These are phyloP conservation scores for Itoplectis maculator DNA, from an alignment of 2,888 invertebrate genomes.

Conservation along the genomic window DNA sequence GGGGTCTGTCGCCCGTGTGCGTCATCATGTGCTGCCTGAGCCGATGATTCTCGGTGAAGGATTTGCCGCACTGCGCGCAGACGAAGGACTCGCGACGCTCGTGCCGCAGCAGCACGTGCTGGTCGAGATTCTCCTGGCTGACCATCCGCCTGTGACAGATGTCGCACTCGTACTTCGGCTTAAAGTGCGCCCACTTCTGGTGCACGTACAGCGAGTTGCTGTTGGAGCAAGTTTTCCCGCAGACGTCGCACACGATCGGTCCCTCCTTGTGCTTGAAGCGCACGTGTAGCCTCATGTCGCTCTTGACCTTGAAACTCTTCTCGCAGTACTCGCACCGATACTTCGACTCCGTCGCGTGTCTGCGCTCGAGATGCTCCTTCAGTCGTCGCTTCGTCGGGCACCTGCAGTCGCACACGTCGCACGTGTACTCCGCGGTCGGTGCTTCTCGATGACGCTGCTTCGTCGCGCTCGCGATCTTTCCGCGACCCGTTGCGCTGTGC, in stretches of 20 bases:
- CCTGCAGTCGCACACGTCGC: constrained; percentile 75
- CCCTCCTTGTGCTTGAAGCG: constrained; percentile 80
- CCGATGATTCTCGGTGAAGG: constrained; percentile 70
- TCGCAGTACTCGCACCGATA: constrained; percentile 77
- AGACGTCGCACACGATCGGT: constrained; percentile 80
- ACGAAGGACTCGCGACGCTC: constrained; percentile 71
- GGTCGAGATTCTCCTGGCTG: constrained; percentile 78
- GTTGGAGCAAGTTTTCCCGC: constrained; percentile 80
- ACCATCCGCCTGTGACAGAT: constrained; percentile 78
- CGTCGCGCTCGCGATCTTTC: constrained; percentile 16
- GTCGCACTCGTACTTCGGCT: constrained; percentile 78
- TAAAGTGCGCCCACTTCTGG: constrained; percentile 80
- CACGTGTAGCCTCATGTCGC: constrained; percentile 80
- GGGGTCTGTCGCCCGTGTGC: constrained; percentile 74
- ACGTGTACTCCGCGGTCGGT: constrained; percentile 44
- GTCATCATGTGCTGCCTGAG: constrained; percentile 72
- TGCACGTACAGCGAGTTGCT: constrained; percentile 80
- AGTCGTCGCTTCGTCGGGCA: constrained; percentile 76
- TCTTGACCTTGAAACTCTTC: constrained; percentile 81
- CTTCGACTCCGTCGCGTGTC: constrained; percentile 77
- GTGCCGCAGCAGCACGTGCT: constrained; percentile 77
- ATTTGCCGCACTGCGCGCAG: constrained; percentile 77
- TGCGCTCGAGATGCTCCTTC: constrained; percentile 79
- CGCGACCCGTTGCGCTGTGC: constrained; percentile 65
- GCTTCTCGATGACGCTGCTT: not conserved